Percentiles rank a stretch among this genome's conserved stretches.
Evolutionary conservation across 2,113 vertebrate genomes (phyloP).

Genomic region (Chauna torquata): DNA sequence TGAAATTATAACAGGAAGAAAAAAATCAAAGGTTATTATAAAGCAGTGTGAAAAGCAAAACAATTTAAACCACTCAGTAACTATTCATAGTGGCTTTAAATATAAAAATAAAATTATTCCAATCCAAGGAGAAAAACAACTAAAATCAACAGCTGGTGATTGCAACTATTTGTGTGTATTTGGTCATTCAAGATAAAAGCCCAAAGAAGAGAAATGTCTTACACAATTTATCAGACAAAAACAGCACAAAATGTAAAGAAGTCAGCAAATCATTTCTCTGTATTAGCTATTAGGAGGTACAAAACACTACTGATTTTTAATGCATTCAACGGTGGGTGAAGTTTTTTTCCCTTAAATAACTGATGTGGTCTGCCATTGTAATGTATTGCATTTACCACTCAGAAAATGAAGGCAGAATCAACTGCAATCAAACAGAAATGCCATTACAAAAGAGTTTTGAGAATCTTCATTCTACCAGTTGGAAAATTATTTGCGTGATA

Average conservation of each 20-base stretch:
- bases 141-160: conserved; percentile 26
- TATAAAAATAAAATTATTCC: neutral
- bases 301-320: conserved; percentile 18
- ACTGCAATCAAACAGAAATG: conserved; percentile 35
- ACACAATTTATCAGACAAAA: conserved; percentile 21
- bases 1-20: neutral
- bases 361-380: neutral
- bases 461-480: neutral
- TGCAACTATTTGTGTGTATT: conserved; percentile 13
- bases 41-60: neutral
- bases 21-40: neutral
- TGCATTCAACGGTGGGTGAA: neutral
- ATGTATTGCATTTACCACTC: neutral
- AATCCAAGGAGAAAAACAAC: conserved; percentile 5
- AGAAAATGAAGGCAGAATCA: neutral
- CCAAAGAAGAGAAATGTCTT: neutral
- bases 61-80: neutral
- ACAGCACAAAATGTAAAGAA: neutral
- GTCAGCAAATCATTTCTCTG: conserved; percentile 18
- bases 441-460: neutral
- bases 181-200: conserved; percentile 14
- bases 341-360: neutral
- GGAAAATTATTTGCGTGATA: neutral
- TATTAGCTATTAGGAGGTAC: neutral
- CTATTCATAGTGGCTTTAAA: neutral